A percentile compares a stretch with the other conserved stretches of the same genome.
Evolutionary conservation across 2,888 invertebrate genomes (phyloP).

Genomic region (Polietes domitor): DNA sequence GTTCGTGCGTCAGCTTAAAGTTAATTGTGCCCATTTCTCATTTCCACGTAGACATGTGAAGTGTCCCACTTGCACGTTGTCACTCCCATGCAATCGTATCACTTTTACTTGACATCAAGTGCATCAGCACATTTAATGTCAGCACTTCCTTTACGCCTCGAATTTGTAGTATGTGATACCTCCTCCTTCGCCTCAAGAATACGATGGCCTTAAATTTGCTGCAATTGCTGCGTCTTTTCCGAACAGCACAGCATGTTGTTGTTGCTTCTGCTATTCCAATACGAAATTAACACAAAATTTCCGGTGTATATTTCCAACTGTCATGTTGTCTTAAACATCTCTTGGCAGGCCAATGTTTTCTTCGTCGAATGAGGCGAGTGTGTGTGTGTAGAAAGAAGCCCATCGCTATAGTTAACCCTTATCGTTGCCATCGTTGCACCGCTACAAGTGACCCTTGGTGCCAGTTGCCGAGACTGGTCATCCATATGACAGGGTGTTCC

Average conservation of each 20-base stretch:
- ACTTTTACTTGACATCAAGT: constrained; percentile 27
- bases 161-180: background rate
- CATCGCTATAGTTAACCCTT: constrained; percentile 29
- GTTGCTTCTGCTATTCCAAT: constrained; percentile 18
- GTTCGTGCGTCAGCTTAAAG: background rate
- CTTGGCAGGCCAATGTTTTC: background rate
- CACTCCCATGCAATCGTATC: constrained; percentile 2
- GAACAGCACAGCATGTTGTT: background rate
- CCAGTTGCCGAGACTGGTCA: constrained; percentile 40
- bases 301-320: constrained; percentile 60
- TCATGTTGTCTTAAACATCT: constrained; percentile 45
- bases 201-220: background rate
- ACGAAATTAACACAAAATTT: constrained; percentile 54
- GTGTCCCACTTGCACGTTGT: constrained; percentile 13
- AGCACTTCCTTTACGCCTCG: constrained; percentile 30
- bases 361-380: too few relatives aligned
- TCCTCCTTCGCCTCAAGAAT: background rate
- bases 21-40: constrained; percentile 6
- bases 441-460: constrained; percentile 60
- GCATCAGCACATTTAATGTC: constrained; percentile 34
- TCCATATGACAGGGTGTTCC: too few relatives aligned
- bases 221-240: constrained; percentile 41
- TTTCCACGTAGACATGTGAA: background rate
- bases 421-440: background rate
- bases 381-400: background rate